Conservation (phyloP, 2,888 invertebrate species). For the Agrochola circellaris region DNA sequence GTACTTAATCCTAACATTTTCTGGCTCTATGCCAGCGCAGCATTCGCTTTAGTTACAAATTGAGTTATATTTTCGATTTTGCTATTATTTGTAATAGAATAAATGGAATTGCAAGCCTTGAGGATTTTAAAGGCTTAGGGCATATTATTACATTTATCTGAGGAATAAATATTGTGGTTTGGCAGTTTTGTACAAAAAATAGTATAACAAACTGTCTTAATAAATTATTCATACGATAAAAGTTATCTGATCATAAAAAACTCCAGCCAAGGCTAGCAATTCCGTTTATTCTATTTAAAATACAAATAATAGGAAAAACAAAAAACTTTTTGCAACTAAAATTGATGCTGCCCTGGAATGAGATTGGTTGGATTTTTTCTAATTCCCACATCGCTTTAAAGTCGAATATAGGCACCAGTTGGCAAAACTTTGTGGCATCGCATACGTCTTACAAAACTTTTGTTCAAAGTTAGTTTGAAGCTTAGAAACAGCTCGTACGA, state of each 20-base stretch:
- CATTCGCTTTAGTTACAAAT: not conserved
- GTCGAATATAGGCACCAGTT: not conserved
- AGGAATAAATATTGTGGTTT: too few relatives aligned
- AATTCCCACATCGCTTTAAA: not conserved
- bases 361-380: not conserved
- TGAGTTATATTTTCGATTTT: not conserved
- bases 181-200: too few relatives aligned
- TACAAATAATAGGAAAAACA: too few relatives aligned
- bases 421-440: not conserved
- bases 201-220: too few relatives aligned
- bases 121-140: not conserved
- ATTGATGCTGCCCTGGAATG: not conserved
- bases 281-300: too few relatives aligned
- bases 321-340: too few relatives aligned
- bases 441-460: slow-evolving; percentile 1
- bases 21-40: not conserved
- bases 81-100: not conserved
- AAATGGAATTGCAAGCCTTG: not conserved
- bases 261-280: too few relatives aligned
- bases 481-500: not conserved
- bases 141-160: too few relatives aligned
- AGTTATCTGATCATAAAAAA: too few relatives aligned
- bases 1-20: slow-evolving; percentile 13
- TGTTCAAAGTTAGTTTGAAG: not conserved
- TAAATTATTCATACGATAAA: too few relatives aligned